Base-by-base conservation (phyloP, 2,113 vertebrate genomes). In the Hemiscyllium ocellatum region DNA sequence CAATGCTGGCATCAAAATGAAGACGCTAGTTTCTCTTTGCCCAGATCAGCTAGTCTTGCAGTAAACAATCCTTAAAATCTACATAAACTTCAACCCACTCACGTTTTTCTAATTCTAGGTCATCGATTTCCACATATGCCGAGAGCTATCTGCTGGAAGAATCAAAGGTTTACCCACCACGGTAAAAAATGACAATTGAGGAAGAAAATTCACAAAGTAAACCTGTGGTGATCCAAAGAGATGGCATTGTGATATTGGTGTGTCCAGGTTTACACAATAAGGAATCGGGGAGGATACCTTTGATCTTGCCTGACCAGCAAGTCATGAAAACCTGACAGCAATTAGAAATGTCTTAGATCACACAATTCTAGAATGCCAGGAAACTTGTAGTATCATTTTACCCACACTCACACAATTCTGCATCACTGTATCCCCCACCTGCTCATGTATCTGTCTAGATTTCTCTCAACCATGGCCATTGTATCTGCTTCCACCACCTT, bases 351-450 rank as follows among this genome's bases (percentile, higher is more conserved):
- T n/a, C 26, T 65, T 0, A 5, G 93, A 19, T 66, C 7, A 66
- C 37, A 33, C n/a, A 66, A 93, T 3, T 1, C 89, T 66, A 87
- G 61, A 65, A 61, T 3, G 15, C 52, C 12, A 5, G 52, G 52
- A 29, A 13, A 52, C 26, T 12, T 26, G 24, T 12, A 29, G 22
- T 26, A 90, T 90, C 61, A 47, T 76, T 87, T 89, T 76, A 61
- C 50, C 76, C 93, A 33, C 80, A 13, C 97, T 97, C 97, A 99
- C 99, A 47, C 42, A 47, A 47, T 47, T 47, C 42, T 47, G 42
- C 42, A 61, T 61, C 56, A 7, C 56, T 61, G 12, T 61, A 61
- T 61, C 10, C 56, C 12, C 56, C 12, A 7, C 56, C 56, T 61
- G 56, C 1, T 12, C 56, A 61, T 61, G 56, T 61, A 61, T 61